A percentile compares a stretch with the other conserved stretches of the same genome.
Evolutionary conservation across 2,888 invertebrate species (phyloP).

Genomic region (Agrotis puta): DNA sequence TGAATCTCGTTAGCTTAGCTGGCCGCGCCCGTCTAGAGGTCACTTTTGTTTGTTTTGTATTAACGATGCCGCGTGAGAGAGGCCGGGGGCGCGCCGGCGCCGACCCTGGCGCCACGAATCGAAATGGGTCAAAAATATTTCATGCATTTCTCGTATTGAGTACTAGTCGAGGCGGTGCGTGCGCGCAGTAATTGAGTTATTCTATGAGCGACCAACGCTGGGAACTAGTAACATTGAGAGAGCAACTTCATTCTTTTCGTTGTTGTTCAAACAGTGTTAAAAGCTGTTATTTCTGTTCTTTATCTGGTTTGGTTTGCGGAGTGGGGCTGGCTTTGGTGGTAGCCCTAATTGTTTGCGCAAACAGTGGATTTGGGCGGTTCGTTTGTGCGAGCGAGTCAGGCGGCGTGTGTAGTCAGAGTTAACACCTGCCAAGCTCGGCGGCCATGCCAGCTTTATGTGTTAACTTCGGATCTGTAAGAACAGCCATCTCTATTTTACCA

Average conservation of each 20-base stretch:
- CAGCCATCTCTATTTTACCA: constrained; percentile 76
- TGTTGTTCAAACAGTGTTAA: constrained; percentile 78
- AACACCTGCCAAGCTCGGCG: constrained; percentile 84
- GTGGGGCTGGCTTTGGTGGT: constrained; percentile 72
- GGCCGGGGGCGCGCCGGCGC: constrained; percentile 89
- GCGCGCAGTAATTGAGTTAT: constrained; percentile 85
- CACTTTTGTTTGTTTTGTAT: constrained; percentile 90
- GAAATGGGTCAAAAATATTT: constrained; percentile 88
- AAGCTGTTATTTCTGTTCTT: constrained; percentile 75
- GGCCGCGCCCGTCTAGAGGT: constrained; percentile 86
- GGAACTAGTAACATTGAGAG: constrained; percentile 74
- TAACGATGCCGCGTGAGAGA: constrained; percentile 87
- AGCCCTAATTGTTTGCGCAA: constrained; percentile 80
- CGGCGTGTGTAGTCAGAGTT: constrained; percentile 77
- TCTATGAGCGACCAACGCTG: constrained; percentile 65
- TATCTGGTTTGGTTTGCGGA: constrained; percentile 73
- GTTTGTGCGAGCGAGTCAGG: constrained; percentile 81
- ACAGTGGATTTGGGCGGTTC: constrained; percentile 88
- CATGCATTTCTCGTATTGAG: constrained; percentile 87
- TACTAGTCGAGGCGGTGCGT: constrained; percentile 75
- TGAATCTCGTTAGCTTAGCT: constrained; percentile 89
- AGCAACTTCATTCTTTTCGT: constrained; percentile 82
- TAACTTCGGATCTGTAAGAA: constrained; percentile 74
- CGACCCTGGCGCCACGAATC: constrained; percentile 85
- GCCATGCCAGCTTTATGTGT: constrained; percentile 83